These are phyloP conservation scores for Harpagus bidentatus DNA, from an alignment of 2,113 vertebrate genomes.

Conservation along the genomic window DNA sequence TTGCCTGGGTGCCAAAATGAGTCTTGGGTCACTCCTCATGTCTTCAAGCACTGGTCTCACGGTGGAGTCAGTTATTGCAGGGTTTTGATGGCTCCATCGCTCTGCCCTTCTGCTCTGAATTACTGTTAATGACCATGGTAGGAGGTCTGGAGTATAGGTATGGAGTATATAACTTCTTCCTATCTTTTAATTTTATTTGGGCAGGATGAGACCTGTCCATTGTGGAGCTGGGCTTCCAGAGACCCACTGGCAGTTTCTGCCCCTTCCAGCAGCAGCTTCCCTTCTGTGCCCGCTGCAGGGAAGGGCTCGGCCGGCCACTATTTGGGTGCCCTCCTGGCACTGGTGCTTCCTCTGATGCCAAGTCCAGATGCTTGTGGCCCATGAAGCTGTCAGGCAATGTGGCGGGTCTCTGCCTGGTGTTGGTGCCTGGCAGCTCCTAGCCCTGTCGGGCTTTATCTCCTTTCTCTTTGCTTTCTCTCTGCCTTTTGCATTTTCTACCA, in stretches of 20 bases:
- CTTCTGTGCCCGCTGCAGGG: not conserved
- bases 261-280: not conserved
- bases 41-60: fast-evolving
- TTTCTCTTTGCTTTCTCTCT: not conserved
- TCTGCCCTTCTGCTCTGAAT: not conserved
- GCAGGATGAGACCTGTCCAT: not conserved
- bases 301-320: fast-evolving
- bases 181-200: not conserved
- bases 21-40: not conserved
- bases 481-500: not conserved
- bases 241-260: fast-evolving
- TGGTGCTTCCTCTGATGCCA: not conserved
- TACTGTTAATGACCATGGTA: not conserved
- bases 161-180: not conserved
- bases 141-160: not conserved
- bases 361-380: no score
- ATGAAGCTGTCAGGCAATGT: fast-evolving
- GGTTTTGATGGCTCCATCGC: not conserved
- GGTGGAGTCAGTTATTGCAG: not conserved
- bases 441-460: not conserved
- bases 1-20: not conserved
- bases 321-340: not conserved
- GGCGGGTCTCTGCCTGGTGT: not conserved
- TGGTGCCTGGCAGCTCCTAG: not conserved
- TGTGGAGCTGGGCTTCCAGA: not conserved